Evolutionary conservation across 2,888 invertebrate species (phyloP), one percentile per base, ranked within the genome.

Genomic region (Cabera pusaria): DNA sequence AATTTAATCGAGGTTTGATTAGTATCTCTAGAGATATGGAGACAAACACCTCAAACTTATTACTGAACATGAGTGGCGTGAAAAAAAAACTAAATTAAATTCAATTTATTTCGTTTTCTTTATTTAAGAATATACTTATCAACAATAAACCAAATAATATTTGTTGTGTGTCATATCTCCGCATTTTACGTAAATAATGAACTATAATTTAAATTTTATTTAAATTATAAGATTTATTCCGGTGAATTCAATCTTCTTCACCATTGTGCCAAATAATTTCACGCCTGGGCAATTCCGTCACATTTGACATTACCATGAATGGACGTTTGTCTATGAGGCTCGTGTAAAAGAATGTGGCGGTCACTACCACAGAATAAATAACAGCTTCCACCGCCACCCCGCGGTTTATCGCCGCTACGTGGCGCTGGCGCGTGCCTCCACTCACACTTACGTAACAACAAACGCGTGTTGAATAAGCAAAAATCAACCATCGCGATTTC

Each of bases 391-490:
- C 2, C 2, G 28, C 38, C 41, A 41, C 83, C 71, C 71, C 70
- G 69, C 55, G 71, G 63, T 60, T 70, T 71, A 71, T 76, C 70
- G 75, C 69, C 63, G 66, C 66, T 76, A 76, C 74, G 73, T 69
- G 69, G 59, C 67, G 56, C 53, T 60, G 78, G 79, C 81, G 80
- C 79, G 82, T 78, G 82, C 83, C 72, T 58, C 37, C 54, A 58
- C 55, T 17, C 22, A 56, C 64, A 61, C 67, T 84, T 81, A 80
- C 84, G 80, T 84, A 85, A 84, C 72, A 49, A 56, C 45, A 31
- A 60, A 84, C 84, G 85, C 82, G 81, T 50, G 55, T 64, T 60
- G 85, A 85, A 86, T 87, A 72, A 69, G 70, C 72, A 67, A 73
- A 31, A 9, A 19, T 9, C 16, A 22, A 25, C 11, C 67, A 64